Evolutionary conservation across 2,888 invertebrate species (phyloP).

Genomic region (Calliopum simillimum): DNA sequence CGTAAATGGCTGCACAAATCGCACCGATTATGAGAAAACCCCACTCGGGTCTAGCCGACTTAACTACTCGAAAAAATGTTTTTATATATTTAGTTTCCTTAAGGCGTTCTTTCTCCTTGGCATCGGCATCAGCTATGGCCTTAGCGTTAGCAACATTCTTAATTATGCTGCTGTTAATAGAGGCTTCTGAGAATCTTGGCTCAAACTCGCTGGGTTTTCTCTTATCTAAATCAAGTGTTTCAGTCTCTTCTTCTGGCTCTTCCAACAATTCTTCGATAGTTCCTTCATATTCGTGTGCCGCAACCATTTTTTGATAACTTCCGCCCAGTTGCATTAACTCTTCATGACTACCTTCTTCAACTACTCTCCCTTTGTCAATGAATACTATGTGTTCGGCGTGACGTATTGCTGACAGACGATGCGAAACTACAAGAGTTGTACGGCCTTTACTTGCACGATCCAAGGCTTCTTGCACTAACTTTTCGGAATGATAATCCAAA

Average conservation of each 20-base stretch:
- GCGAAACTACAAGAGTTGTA: constrained; percentile 81
- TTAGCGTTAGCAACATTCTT: constrained; percentile 6
- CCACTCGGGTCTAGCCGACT: constrained; percentile 73
- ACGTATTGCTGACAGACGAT: constrained; percentile 77
- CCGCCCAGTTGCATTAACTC: constrained; percentile 74
- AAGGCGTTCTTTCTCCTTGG: constrained; percentile 13
- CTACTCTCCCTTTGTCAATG: constrained; percentile 76
- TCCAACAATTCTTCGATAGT: constrained; percentile 50
- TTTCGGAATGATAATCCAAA: constrained; percentile 82
- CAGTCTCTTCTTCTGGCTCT: constrained; percentile 41
- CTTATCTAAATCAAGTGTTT: constrained; percentile 38
- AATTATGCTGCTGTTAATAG: constrained; percentile 31
- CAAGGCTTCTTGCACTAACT: constrained; percentile 81
- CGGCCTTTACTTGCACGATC: constrained; percentile 80
- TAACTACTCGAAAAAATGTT: constrained; percentile 71
- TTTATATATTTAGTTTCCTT: constrained; percentile 44
- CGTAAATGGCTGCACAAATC: constrained; percentile 75
- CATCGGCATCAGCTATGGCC: not conserved
- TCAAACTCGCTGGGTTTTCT: not conserved
- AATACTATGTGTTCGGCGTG: constrained; percentile 77
- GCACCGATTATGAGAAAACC: constrained; percentile 73
- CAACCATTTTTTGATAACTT: constrained; percentile 75
- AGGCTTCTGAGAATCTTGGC: constrained; percentile 40
- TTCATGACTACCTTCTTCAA: constrained; percentile 79
- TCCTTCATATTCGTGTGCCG: constrained; percentile 56